A percentile compares a stretch with the other conserved stretches of the same genome.
Evolutionary conservation across 2,113 vertebrate genomes (phyloP).

Genomic region (Stomatorhinus ivindoensis): DNA sequence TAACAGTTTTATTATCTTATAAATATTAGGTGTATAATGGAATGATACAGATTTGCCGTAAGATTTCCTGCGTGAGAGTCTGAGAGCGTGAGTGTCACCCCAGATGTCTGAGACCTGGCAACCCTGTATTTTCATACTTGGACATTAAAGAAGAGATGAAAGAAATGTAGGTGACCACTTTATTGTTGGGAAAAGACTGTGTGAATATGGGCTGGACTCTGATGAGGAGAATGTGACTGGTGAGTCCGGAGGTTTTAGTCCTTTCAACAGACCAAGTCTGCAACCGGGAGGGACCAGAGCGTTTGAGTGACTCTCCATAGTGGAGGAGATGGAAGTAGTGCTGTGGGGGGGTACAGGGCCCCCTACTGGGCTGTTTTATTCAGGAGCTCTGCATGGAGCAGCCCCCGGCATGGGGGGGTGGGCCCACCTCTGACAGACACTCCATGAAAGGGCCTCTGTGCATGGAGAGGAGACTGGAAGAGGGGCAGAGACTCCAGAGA

Average conservation of each 20-base stretch:
- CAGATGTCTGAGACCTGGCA: too few species aligned
- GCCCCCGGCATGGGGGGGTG: not conserved
- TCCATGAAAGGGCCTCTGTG: slow-evolving; percentile 7
- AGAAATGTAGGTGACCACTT: not conserved
- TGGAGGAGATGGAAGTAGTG: not conserved
- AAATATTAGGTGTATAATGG: too few species aligned
- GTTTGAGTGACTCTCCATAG: not conserved
- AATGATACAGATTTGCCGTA: too few species aligned
- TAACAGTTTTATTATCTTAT: too few species aligned
- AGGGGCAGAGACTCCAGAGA: not conserved
- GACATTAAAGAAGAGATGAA: not conserved
- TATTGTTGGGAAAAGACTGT: not conserved
- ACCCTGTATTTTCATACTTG: too few species aligned
- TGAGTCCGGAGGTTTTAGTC: not conserved
- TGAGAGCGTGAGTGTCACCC: too few species aligned
- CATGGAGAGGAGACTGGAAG: not conserved
- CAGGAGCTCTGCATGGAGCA: not conserved
- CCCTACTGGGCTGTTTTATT: not conserved
- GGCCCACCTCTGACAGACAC: not conserved
- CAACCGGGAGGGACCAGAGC: not conserved
- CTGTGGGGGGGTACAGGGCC: not conserved
- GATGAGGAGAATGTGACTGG: not conserved
- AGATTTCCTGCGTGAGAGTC: too few species aligned
- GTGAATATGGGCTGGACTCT: not conserved
- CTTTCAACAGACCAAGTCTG: not conserved